These are phyloP conservation scores for Nestor notabilis DNA, from an alignment of 2,113 vertebrate genomes.

Conservation along the genomic window DNA sequence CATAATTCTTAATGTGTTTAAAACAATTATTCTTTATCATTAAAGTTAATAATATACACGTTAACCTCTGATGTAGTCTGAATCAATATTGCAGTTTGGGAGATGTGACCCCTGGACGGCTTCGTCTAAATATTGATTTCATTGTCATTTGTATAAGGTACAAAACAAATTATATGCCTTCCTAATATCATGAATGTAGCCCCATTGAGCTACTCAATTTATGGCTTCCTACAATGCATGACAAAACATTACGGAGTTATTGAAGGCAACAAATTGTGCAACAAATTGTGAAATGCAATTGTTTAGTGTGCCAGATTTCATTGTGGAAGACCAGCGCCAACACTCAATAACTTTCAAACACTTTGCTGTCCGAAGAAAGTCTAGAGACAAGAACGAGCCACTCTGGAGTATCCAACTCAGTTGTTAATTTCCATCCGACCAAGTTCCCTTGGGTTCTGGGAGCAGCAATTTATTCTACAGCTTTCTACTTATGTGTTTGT, in stretches of 20 bases:
- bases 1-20: constrained; percentile 65
- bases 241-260: constrained; percentile 54
- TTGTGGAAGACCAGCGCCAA: neutral
- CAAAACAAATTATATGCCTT: constrained; percentile 85
- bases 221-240: constrained; percentile 31
- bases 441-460: neutral
- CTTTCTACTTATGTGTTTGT: neutral
- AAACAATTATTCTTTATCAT: constrained; percentile 76
- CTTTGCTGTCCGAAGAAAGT: constrained; percentile 5
- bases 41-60: constrained; percentile 83
- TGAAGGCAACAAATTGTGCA: neutral
- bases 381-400: neutral
- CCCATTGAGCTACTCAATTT: constrained; percentile 69
- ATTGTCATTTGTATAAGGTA: constrained; percentile 90
- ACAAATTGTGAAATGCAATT: constrained; percentile 43
- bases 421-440: constrained; percentile 28
- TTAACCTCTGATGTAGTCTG: constrained; percentile 79
- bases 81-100: constrained; percentile 83
- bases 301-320: constrained; percentile 14
- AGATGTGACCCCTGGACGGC: constrained; percentile 82
- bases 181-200: constrained; percentile 82
- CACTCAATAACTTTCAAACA: constrained; percentile 16
- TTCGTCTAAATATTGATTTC: constrained; percentile 88
- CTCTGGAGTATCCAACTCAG: neutral
- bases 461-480: neutral